Evolutionary conservation across 30 jellyfish, hydroid and myxozoan species (phyloP), one percentile per base, ranked within the genome.

Genomic region (Calvadosia cruxmelitensis): DNA sequence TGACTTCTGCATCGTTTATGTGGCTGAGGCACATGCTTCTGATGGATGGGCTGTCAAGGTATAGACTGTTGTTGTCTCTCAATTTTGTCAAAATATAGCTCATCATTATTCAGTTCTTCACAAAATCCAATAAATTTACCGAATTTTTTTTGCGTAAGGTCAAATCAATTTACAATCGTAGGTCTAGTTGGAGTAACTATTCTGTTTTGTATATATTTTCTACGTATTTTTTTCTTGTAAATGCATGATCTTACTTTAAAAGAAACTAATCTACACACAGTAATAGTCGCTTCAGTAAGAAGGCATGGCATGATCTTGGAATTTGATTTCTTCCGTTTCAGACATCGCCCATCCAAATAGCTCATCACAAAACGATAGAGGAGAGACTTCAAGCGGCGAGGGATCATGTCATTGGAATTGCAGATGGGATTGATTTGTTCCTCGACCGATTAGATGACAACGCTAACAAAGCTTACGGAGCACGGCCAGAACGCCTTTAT

Each of bases 21-120:
- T 84, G 34, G 95, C 76, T 34, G 95, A 84, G 75, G 95, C 95
- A 0, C 95, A 84, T 52, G 92, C 95, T 13, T 12, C 36, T 2
- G 92, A 77, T 53, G 85, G 80, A 27, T 84, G 95, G 95, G 34
- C 64, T 26, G 71, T 84, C 72, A 67, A 84, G 86, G 95, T 84
- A 76, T 33, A 24, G 24, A n/a, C 0, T 63, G 16, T 61, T 61
- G 0, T 49, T 49, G 23, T 24, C 23, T 16, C n/a, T 32, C n/a
- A n/a, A 49, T 49, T 49, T 10, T 10, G n/a, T 10, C n/a, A 10
- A 13, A 49, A 49, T n/a, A n/a, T n/a, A n/a, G n/a, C n/a, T n/a
- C n/a, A n/a, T n/a, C n/a, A n/a, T n/a, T n/a, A n/a, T n/a, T n/a
- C n/a, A n/a, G n/a, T n/a, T n/a, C n/a, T n/a, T n/a, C n/a, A n/a